Evolutionary conservation across 2,113 vertebrate genomes (phyloP).

Genomic region (Antennarius striatus): DNA sequence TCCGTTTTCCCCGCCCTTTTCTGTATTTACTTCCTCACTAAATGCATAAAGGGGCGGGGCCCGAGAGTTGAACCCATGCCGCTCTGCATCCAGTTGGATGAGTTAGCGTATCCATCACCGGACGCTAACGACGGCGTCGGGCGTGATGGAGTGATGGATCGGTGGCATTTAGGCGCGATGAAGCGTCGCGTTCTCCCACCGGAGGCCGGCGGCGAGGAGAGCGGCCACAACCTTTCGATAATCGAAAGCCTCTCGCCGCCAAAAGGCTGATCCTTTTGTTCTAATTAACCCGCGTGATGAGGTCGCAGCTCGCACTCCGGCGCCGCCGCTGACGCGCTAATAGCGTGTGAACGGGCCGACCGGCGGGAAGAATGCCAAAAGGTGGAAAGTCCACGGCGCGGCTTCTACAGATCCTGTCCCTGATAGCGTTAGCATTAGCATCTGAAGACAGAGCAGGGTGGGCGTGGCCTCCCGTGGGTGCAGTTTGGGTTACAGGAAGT

Average conservation of each 20-base stretch:
- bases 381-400: constrained; percentile 72
- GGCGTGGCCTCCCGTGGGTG: too few species aligned
- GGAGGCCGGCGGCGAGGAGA: constrained; percentile 49
- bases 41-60: too few species aligned
- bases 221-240: constrained; percentile 70
- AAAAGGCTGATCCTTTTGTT: constrained; percentile 77
- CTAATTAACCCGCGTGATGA: constrained; percentile 82
- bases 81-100: constrained; percentile 57
- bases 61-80: too few species aligned
- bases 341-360: constrained; percentile 58
- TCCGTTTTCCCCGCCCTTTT: too few species aligned
- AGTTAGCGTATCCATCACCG: constrained; percentile 60
- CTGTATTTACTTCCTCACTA: too few species aligned
- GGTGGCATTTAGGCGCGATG: constrained; percentile 71
- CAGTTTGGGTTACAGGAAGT: too few species aligned
- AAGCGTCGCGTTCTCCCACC: constrained; percentile 47
- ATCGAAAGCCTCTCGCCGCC: constrained; percentile 62
- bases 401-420: constrained; percentile 56
- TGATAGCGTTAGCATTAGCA: constrained; percentile 29
- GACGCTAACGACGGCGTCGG: constrained; percentile 51
- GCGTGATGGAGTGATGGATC: constrained; percentile 68
- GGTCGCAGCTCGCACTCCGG: constrained; percentile 66
- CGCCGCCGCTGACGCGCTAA: constrained; percentile 60
- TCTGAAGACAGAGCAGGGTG: too few species aligned
- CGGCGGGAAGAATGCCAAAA: constrained; percentile 76